Evolutionary conservation across 2,113 vertebrate species (phyloP), one percentile per base, ranked within the genome.

Genomic region (Zosterops pallidus): DNA sequence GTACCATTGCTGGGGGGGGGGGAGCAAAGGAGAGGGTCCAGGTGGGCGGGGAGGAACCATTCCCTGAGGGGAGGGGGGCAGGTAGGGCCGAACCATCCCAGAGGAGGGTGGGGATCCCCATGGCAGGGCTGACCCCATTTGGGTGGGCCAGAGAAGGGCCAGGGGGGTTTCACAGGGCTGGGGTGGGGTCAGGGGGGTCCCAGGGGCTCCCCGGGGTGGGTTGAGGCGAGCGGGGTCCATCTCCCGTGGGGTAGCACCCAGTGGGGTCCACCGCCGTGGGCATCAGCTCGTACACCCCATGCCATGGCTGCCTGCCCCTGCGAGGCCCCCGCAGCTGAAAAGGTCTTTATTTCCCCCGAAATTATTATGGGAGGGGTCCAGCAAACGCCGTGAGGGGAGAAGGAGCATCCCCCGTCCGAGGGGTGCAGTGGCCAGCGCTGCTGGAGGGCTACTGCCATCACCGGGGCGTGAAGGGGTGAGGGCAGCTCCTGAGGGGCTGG

Each of bases 341-440:
- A 67, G 8, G 60, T 18, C 23, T 85, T 91, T 63, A 52, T 83
- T 86, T 26, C 59, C 44, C 44, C 63, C 24, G 4, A 69, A 78
- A 46, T 7, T 0, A 2, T 2, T 1, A 4, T 0, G 9, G 14
- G 41, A 2, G 2, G 2, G 24, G 8, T 21, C 71, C 63, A 53
- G 67, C 28, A 4, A 22, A 24, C 1, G 4, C 37, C 14, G 25
- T 1, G 52, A 4, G 13, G 13, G 29, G 31, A 12, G 18, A 49
- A 39, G 2, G 31, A 33, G 59, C 47, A 1, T 1, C 71, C 57
- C 69, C 9, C 0, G 1, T 47, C 11, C 35, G 0, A 6, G 52
- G 62, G 46, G 24, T 8, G 50, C 49, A 13, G 53, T 11, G 3
- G 46, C 19, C 83, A 35, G n/a, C 2, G 6, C 46, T 49, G 19